A percentile compares a stretch with the other conserved stretches of the same genome.
These are phyloP conservation scores for Pampusana beccarii DNA, from an alignment of 2,113 vertebrate species.

Conservation along the genomic window DNA sequence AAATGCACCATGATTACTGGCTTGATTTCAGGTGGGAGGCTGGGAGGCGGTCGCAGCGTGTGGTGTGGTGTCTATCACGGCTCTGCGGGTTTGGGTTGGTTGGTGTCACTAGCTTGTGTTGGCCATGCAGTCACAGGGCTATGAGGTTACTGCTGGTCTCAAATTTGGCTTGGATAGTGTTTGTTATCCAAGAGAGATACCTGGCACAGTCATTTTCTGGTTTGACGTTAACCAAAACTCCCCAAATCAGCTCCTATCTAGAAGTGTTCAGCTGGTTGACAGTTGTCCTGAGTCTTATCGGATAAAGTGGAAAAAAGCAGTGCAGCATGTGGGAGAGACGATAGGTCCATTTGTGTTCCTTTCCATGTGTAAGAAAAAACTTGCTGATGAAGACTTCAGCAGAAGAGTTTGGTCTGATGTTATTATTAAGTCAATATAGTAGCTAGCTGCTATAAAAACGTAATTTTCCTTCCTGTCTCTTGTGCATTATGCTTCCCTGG, in stretches of 20 bases:
- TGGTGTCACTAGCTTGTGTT: neutral
- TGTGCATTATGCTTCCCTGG: neutral
- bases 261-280: neutral
- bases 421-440: neutral
- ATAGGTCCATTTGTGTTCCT: neutral
- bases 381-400: neutral
- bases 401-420: neutral
- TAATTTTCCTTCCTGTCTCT: neutral
- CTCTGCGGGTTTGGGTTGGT: fast-evolving
- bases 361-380: neutral
- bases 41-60: too few relatives aligned
- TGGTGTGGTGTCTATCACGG: neutral
- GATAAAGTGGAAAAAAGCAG: neutral
- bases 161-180: neutral
- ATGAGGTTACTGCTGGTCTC: neutral
- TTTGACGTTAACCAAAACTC: neutral
- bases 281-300: neutral
- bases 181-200: neutral
- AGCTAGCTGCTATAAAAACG: neutral
- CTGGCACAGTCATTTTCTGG: neutral
- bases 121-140: neutral
- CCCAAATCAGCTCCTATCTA: neutral
- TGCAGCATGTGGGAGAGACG: neutral
- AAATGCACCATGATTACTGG: neutral
- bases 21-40: neutral